phyloP scores from a whole-genome alignment of 2,113 vertebrate species.

The Ceuthmochares aereus region DNA sequence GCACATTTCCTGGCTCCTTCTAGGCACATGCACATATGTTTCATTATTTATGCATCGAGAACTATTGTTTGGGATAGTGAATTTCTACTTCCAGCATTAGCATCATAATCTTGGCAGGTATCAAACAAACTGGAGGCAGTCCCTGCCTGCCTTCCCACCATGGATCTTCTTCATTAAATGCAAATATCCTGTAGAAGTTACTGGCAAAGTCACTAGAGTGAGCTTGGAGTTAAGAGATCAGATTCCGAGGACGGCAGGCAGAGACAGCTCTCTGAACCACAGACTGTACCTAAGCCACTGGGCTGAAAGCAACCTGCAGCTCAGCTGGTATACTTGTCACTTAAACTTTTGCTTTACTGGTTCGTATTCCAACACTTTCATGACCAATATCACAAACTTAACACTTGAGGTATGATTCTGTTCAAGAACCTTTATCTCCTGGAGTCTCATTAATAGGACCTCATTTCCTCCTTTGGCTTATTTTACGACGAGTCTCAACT shows the following conservation, averaged over 20 bases:
- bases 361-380: not conserved
- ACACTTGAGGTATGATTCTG: rapidly evolving
- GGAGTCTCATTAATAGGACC: not conserved
- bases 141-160: not conserved
- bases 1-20: not conserved
- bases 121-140: not conserved
- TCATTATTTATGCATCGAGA: not conserved
- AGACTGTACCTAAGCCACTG: not conserved
- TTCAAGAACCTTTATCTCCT: not conserved
- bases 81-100: not conserved
- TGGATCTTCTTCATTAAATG: not conserved
- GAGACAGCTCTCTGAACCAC: not conserved
- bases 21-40: not conserved
- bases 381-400: not conserved
- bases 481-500: not conserved
- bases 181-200: not conserved
- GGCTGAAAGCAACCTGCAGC: not conserved
- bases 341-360: not conserved
- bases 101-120: not conserved
- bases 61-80: not conserved
- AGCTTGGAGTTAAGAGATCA: not conserved
- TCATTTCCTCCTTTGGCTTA: not conserved
- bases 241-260: not conserved
- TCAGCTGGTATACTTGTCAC: rapidly evolving
- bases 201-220: not conserved